Conservation (phyloP, 30 jellyfish, hydroid and myxozoan genomes). For the Rhopilema esculentum region DNA sequence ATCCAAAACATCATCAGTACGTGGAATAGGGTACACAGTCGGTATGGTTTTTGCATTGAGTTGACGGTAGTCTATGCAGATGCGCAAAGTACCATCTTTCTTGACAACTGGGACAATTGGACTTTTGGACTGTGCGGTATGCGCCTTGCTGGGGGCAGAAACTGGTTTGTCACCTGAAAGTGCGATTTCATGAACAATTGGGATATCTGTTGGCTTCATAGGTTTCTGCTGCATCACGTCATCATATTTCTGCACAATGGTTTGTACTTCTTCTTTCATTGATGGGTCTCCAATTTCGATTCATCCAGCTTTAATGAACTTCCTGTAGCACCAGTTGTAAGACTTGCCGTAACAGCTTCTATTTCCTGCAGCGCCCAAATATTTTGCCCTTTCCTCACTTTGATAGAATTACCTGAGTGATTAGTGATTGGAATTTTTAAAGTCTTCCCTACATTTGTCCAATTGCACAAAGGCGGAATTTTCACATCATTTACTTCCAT, state of each 20-base stretch:
- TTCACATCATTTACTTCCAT: too few species aligned
- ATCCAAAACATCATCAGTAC: too few species aligned
- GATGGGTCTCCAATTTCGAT: not conserved
- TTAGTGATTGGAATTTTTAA: not conserved
- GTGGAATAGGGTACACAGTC: too few species aligned
- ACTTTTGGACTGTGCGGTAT: too few species aligned
- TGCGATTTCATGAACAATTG: constrained; percentile 2
- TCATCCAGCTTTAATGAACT: not conserved
- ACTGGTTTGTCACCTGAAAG: not conserved
- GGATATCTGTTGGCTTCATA: not conserved
- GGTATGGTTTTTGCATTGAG: too few species aligned
- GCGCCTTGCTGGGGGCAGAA: too few species aligned
- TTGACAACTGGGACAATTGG: too few species aligned
- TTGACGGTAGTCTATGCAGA: too few species aligned
- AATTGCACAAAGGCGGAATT: too few species aligned
- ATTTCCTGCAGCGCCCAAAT: not conserved
- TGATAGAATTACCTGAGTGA: not conserved
- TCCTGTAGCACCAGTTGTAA: not conserved
- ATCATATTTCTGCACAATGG: not conserved
- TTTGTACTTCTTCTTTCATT: not conserved
- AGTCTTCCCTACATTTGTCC: not conserved
- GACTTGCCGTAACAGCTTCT: not conserved
- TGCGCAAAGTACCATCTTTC: too few species aligned
- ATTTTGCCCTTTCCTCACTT: constrained; percentile 1
- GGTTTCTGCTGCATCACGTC: not conserved